Base-by-base conservation (phyloP, 2,888 invertebrate species). In the Chymomyza amoena region DNA sequence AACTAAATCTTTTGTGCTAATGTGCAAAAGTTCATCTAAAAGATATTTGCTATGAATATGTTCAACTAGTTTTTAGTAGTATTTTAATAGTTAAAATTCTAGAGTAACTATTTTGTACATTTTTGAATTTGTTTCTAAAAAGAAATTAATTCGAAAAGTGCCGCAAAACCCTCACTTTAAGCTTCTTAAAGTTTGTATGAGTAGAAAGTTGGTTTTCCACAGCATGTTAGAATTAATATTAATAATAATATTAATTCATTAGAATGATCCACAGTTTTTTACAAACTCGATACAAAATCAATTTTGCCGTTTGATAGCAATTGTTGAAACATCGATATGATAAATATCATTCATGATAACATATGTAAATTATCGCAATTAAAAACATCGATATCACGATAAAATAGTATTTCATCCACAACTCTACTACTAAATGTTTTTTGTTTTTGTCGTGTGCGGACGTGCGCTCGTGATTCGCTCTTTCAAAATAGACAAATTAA, bases 401-500 rank as follows among this genome's bases (percentile, higher is more conserved):
- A 20, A 18, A 5, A 7, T 20, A 54, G 54, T 54, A 51, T 6
- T 6, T 18, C 54, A n/a, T 16, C 18, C 9, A 54, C 18, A 45
- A 20, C 54, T 54, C 20, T 54, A 20, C 2, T 6, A 54, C 18
- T 54, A 20, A 54, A 54, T 45, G 39, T 45, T 10, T 18, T 18
- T 54, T 54, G 54, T 54, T 20, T 16, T 54, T 54, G 54, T 18
- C 18, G 20, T 54, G 54, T 7, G 6, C 54, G 54, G 54, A 54
- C 54, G 54, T 54, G 54, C 4, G 16, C 20, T 16, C 54, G 54
- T 4, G 0, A 4, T 18, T 54, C 20, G 16, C 10, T 16, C n/a
- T 54, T 16, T 16, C 7, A 6, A 54, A 15, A 15, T 18, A 45
- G 4, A 39, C 45, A 66, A 76, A 69, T 73, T 81, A 76, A 80